phyloP scores from a whole-genome alignment of 2,113 vertebrate species.

The Solenodon paradoxus region DNA sequence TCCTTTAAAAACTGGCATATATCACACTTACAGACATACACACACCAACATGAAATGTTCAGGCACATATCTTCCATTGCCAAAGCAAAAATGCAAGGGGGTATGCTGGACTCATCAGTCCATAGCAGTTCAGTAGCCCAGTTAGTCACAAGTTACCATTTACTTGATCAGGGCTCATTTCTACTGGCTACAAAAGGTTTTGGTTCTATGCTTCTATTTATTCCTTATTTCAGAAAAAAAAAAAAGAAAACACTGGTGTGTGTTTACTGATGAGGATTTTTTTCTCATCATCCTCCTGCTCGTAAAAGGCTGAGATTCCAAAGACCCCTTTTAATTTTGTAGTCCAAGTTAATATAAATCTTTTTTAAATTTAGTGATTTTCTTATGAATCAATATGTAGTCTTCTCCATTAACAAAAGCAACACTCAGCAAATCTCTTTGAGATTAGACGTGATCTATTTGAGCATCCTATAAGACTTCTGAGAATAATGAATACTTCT shows the following conservation, averaged over 20 bases:
- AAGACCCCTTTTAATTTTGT: not conserved
- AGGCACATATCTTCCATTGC: not conserved
- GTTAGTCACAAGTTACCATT: not conserved
- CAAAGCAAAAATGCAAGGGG: not conserved
- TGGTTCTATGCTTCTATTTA: not conserved
- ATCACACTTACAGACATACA: too few species aligned
- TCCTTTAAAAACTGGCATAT: too few species aligned
- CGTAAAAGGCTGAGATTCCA: not conserved
- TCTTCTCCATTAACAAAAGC: not conserved
- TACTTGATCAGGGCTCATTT: not conserved
- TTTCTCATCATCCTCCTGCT: not conserved
- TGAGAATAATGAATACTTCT: not conserved
- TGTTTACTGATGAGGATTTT: not conserved
- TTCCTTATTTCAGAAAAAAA: not conserved
- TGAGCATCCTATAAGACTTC: not conserved
- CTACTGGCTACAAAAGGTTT: not conserved
- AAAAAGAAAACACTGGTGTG: too few species aligned
- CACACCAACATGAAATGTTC: not conserved
- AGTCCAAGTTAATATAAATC: not conserved
- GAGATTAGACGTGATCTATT: not conserved
- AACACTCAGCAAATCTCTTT: not conserved
- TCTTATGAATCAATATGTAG: not conserved
- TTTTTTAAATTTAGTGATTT: not conserved
- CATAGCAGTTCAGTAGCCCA: not conserved
- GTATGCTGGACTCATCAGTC: not conserved